Percentiles rank a stretch among this genome's conserved stretches.
phyloP scores from a whole-genome alignment of 1,140 invertebrate genomes.

The Listronotus oregonensis region DNA sequence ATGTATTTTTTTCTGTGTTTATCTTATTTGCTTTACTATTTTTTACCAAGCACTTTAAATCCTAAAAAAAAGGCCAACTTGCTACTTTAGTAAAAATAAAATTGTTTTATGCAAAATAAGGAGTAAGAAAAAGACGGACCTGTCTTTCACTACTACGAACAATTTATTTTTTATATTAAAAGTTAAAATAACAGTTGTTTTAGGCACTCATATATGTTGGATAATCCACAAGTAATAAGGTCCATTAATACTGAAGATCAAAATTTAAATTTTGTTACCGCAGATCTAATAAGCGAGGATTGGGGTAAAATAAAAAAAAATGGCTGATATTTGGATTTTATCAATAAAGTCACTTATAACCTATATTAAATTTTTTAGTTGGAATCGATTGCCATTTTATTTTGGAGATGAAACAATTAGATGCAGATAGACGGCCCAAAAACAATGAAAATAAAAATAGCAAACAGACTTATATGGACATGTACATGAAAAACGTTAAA shows the following conservation, averaged over 20 bases:
- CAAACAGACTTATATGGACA: constrained; percentile 37
- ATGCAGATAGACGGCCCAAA: not conserved
- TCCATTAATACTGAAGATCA: constrained; percentile 24
- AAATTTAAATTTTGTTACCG: constrained; percentile 31
- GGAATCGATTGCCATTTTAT: constrained; percentile 35
- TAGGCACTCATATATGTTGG: constrained; percentile 46
- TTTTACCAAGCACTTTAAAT: too few relatives aligned
- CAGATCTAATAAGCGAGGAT: constrained; percentile 47
- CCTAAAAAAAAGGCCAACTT: too few relatives aligned
- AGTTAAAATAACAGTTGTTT: constrained; percentile 4
- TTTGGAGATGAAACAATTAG: constrained; percentile 9
- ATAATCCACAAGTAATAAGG: constrained; percentile 33
- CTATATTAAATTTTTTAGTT: constrained; percentile 22
- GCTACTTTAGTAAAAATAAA: too few relatives aligned
- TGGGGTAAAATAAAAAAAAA: constrained; percentile 42
- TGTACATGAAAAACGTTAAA: constrained; percentile 35
- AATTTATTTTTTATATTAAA: too few relatives aligned
- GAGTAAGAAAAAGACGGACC: too few relatives aligned
- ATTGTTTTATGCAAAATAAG: too few relatives aligned
- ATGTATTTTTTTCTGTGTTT: too few relatives aligned
- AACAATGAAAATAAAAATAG: constrained; percentile 10
- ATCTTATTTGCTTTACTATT: too few relatives aligned
- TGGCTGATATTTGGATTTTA: too few relatives aligned
- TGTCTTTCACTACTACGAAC: too few relatives aligned
- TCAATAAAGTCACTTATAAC: not conserved